Evolutionary conservation across 2,113 vertebrate species (phyloP), one percentile per base, ranked within the genome.

Genomic region (Tychaedon coryphoeus): DNA sequence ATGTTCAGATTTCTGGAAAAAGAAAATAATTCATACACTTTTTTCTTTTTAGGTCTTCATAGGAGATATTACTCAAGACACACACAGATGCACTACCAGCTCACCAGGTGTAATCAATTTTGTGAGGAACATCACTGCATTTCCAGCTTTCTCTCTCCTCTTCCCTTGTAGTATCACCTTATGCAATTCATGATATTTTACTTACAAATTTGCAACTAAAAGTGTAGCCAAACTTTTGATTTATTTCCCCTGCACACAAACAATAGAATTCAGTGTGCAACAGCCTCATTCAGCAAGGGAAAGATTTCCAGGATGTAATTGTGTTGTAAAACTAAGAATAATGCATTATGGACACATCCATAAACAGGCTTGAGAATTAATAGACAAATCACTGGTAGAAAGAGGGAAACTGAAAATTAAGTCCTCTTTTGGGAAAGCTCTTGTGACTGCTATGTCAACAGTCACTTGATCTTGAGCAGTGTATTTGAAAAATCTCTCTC

Each of bases 1-100:
- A 80, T 71, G 50, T 69, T 87, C 93, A 95, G 66, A 66, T 85
- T 91, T 95, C 88, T 94, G 92, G 71, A 92, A 92, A 58, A 93
- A 93, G 89, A 89, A 89, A 81, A 42, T 42, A 5, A 84, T 92
- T 83, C 22, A 75, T 7, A 5, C 9, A 14, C 3, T 42, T 22
- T 36, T 67, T 64, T n/a, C 10, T 40, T 56, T 65, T 18, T n/a
- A 86, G 6, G 12, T 67, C 50, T 74, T 74, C 29, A n/a, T 2
- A 75, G 28, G 19, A 73, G 20, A 17, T 42, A 28, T 53, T 25
- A 50, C 18, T 86, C 69, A 29, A 29, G 38, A 40, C 19, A 76
- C 15, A 80, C 12, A 58, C 14, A 36, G 38, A 77, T 3, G 5
- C 20, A 50, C 20, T 62, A 47, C 23, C 48, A 67, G 43, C 8